Evolutionary conservation across 2,113 vertebrate species (phyloP).

Genomic region (Hippocampus mohnikei): DNA sequence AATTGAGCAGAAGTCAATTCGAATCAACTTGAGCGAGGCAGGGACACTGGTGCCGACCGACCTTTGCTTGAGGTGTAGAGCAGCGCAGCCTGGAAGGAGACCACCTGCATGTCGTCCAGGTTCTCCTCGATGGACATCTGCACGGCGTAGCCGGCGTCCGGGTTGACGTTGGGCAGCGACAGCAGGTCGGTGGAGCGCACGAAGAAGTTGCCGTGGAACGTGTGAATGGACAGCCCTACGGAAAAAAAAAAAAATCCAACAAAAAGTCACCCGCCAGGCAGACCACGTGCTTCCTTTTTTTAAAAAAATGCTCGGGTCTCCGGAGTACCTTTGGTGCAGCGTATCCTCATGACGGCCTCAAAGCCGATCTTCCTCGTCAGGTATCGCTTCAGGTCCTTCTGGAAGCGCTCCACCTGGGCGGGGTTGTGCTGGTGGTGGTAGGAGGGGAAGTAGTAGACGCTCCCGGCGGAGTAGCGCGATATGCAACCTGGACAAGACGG

Average conservation of each 20-base stretch:
- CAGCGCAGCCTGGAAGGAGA: constrained; percentile 95
- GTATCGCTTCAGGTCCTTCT: constrained; percentile 91
- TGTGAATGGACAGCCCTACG: constrained; percentile 95
- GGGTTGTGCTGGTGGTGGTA: constrained; percentile 92
- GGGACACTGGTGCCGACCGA: constrained; percentile 31
- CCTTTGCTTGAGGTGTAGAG: constrained; percentile 98
- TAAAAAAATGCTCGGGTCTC: too few species aligned
- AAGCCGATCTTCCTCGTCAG: constrained; percentile 94
- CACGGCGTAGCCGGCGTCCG: constrained; percentile 92
- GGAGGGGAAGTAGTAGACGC: constrained; percentile 89
- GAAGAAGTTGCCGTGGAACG: constrained; percentile 99
- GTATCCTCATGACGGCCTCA: constrained; percentile 97
- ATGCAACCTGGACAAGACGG: constrained; percentile 81
- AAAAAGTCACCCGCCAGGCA: neutral
- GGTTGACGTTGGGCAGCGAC: constrained; percentile 93
- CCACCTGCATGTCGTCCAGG: constrained; percentile 86
- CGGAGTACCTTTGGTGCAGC: constrained; percentile 89
- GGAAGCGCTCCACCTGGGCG: constrained; percentile 85
- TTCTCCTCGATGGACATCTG: constrained; percentile 97
- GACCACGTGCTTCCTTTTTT: neutral
- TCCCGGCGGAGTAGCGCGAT: constrained; percentile 93
- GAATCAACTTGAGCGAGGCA: too few species aligned
- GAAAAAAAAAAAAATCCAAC: neutral
- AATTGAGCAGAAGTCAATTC: too few species aligned
- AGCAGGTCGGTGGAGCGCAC: constrained; percentile 92